Percentiles rank a stretch among this genome's conserved stretches.
phyloP scores from a whole-genome alignment of 2,113 vertebrate species.

The Chloebia gouldiae region DNA sequence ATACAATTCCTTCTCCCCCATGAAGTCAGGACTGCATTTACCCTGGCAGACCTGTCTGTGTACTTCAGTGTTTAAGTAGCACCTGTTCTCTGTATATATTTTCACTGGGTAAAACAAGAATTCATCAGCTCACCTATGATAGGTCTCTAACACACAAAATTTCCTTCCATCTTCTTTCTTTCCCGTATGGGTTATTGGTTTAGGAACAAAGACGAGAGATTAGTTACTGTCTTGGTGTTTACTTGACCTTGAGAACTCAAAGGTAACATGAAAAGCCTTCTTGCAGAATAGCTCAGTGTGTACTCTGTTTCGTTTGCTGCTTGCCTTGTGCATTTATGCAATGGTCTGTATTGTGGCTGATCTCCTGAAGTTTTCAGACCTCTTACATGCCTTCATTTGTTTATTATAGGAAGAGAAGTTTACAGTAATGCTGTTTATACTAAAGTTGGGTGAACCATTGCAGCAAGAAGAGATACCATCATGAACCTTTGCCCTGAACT shows the following conservation, averaged over 20 bases:
- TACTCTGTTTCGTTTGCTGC: background rate
- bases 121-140: background rate
- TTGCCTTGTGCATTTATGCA: background rate
- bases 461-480: background rate
- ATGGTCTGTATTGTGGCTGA: background rate
- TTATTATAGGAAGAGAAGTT: constrained; percentile 20
- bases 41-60: background rate
- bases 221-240: background rate
- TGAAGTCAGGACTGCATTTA: background rate
- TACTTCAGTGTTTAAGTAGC: background rate
- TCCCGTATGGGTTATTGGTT: background rate
- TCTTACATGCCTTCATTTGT: background rate
- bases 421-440: constrained; percentile 43
- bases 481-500: constrained; percentile 35
- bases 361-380: constrained; percentile 4
- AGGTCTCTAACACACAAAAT: background rate
- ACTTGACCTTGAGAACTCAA: background rate
- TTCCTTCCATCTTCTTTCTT: background rate
- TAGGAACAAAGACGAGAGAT: background rate
- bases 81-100: background rate
- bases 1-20: background rate
- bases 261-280: background rate
- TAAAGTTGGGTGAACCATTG: constrained; percentile 9
- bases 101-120: background rate
- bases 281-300: background rate